Evolutionary conservation across 2,113 vertebrate species (phyloP), one percentile per base, ranked within the genome.

Genomic region (Ramphastos sulfuratus): DNA sequence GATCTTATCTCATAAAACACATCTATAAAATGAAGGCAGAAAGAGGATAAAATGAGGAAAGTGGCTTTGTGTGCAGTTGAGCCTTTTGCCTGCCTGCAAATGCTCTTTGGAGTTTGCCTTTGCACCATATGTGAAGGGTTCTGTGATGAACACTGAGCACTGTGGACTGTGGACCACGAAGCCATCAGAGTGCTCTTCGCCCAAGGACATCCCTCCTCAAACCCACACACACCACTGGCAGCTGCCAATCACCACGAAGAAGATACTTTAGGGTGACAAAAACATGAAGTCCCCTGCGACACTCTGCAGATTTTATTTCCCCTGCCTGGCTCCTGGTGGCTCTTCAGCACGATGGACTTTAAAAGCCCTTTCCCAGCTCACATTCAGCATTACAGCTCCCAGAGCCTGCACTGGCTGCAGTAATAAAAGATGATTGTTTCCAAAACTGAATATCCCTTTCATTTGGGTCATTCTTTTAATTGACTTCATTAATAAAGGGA

Each of bases 161-260:
- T 17, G 61, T 91, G 84, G 59, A 72, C 50, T 17, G 61, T 91
- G 84, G 59, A 72, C 50, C 3, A 3, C 19, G 54, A 24, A 75
- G 59, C 84, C 77, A 42, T 76, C 77, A 31, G 66, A 27, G 42
- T 14, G 17, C 74, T 75, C 76, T 65, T 90, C 0, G 35, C 94
- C 88, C 94, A 96, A 95, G 95, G 95, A 79, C 94, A 96, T 92
- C 93, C 74, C 81, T 89, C 76, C 85, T 86, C 94, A 91, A 86
- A 25, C 88, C 85, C 71, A 31, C 30, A 6, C 64, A 24, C 0
- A 7, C 69, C 1, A 6, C 92, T 90, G 92, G 94, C 87, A 97
- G 94, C 83, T 95, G 92, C 88, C 94, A 92, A 10, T 96, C 95
- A 95, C n/a, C 1, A 3, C 1, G 1, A 87, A 72, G 81, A 75